These are phyloP conservation scores for Petroica traversi DNA, from an alignment of 2,113 vertebrate genomes.

Conservation along the genomic window DNA sequence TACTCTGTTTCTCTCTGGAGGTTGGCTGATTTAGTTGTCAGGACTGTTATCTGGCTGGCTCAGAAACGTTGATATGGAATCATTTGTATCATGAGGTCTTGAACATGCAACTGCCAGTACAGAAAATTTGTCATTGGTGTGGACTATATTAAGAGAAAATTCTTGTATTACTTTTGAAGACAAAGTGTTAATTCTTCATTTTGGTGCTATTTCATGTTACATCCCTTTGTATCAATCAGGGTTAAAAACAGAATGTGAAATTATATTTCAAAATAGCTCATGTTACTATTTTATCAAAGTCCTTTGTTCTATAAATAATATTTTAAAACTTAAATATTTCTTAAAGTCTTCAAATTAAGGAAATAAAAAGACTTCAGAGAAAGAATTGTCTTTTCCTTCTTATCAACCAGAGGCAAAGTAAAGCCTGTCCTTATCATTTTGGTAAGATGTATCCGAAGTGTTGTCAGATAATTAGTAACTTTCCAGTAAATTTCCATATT, in stretches of 20 bases:
- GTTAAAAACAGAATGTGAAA: constrained; percentile 19
- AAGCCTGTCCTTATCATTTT: neutral
- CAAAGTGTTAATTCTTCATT: neutral
- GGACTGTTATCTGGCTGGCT: neutral
- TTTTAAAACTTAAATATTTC: neutral
- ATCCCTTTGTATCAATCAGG: neutral
- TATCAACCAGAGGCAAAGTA: neutral
- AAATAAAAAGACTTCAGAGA: neutral
- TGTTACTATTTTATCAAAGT: neutral
- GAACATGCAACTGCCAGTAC: neutral
- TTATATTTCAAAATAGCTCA: neutral
- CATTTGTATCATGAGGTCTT: neutral
- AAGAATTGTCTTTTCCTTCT: neutral
- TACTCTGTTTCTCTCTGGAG: neutral
- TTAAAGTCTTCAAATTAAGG: neutral
- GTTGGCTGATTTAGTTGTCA: neutral
- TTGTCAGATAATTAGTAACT: neutral
- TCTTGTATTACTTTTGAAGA: neutral
- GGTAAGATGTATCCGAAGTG: neutral
- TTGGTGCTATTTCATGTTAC: neutral
- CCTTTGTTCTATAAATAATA: neutral
- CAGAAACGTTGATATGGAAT: neutral
- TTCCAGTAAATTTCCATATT: neutral
- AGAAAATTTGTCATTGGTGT: neutral
- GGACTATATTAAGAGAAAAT: neutral